phyloP scores from a whole-genome alignment of 1,140 invertebrate genomes.

The Trialeurodes vaporariorum region DNA sequence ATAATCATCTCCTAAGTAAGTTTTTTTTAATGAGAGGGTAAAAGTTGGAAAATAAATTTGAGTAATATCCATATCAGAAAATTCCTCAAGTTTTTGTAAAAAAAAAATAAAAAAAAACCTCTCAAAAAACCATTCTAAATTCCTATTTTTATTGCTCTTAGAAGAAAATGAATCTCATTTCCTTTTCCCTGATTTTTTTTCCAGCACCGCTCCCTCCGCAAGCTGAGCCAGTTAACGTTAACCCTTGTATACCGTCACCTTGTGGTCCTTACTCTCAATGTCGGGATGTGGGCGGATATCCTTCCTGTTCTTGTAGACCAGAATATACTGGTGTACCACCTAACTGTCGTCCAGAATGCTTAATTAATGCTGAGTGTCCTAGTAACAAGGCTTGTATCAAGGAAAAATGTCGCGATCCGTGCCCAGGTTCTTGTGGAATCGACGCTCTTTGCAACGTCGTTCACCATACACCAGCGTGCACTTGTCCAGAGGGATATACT shows the following conservation, averaged over 20 bases:
- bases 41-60: too few species aligned
- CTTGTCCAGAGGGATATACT: slow-evolving; percentile 40
- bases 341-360: slow-evolving; percentile 57
- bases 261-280: slow-evolving; percentile 48
- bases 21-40: too few species aligned
- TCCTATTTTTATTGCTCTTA: neutral
- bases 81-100: too few species aligned
- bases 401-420: slow-evolving; percentile 58
- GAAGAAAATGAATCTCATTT: neutral
- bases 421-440: slow-evolving; percentile 53
- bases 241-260: slow-evolving; percentile 52
- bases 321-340: slow-evolving; percentile 50
- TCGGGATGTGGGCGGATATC: slow-evolving; percentile 36
- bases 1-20: too few species aligned
- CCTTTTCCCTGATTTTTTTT: neutral
- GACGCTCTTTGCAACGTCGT: slow-evolving; percentile 44
- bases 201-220: slow-evolving; percentile 25
- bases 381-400: slow-evolving; percentile 54
- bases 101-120: too few species aligned
- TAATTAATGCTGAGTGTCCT: slow-evolving; percentile 55
- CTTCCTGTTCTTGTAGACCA: slow-evolving; percentile 42
- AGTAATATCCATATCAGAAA: too few species aligned
- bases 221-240: slow-evolving; percentile 32
- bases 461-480: slow-evolving; percentile 44
- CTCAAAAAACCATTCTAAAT: neutral